phyloP scores from a whole-genome alignment of 2,113 vertebrate genomes.

The Caranx ignobilis region DNA sequence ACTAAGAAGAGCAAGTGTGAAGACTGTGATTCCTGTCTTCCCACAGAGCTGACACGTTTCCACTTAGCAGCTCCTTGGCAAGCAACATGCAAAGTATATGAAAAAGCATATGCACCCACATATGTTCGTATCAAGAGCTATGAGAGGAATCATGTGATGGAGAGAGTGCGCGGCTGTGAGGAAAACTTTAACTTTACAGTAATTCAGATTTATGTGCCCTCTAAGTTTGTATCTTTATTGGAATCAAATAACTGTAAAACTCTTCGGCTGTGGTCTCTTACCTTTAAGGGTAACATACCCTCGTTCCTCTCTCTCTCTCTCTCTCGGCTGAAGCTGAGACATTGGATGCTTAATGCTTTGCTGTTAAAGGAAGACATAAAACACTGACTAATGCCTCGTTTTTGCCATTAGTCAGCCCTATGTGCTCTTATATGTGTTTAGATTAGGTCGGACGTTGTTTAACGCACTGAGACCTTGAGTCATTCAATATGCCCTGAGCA shows the following conservation, averaged over 20 bases:
- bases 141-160: not conserved
- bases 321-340: slow-evolving; percentile 15
- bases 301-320: not conserved
- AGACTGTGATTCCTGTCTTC: too few species aligned
- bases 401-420: slow-evolving; percentile 40
- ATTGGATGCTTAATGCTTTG: slow-evolving; percentile 1
- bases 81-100: too few species aligned
- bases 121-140: not conserved
- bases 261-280: not conserved
- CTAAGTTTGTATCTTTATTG: not conserved
- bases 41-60: too few species aligned
- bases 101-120: not conserved
- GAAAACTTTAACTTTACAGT: not conserved
- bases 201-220: not conserved
- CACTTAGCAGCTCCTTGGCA: too few species aligned
- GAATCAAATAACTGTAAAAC: not conserved
- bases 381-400: slow-evolving; percentile 50
- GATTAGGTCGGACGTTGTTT: slow-evolving; percentile 54
- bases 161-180: too few species aligned
- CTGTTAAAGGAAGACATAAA: slow-evolving; percentile 41
- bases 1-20: too few species aligned
- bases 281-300: not conserved
- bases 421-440: slow-evolving; percentile 67
- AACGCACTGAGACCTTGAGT: slow-evolving; percentile 46
- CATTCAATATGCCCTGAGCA: slow-evolving; percentile 42